A percentile compares a stretch with the other conserved stretches of the same genome.
Evolutionary conservation across 1,140 invertebrate species (phyloP).

Genomic region (Tetraneura akinire): DNA sequence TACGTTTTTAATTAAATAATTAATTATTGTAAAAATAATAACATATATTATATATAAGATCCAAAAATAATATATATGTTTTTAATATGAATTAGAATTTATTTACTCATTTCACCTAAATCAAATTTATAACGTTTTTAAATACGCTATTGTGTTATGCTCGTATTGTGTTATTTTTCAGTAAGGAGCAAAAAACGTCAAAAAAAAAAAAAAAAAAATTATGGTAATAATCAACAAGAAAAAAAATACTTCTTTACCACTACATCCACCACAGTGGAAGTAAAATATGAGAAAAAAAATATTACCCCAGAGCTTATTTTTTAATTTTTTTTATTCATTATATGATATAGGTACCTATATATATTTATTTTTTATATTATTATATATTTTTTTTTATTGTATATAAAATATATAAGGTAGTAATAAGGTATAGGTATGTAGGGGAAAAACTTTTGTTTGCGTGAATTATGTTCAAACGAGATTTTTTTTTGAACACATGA

Average conservation of each 20-base stretch:
- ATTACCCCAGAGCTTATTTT: conserved; percentile 27
- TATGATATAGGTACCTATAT: too few species aligned
- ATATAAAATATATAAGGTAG: too few species aligned
- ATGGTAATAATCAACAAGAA: conserved; percentile 17
- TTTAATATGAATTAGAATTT: too few species aligned
- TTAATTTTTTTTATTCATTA: conserved; percentile 12
- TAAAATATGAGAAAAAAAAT: neutral
- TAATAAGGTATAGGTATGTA: too few species aligned
- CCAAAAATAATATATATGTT: too few species aligned
- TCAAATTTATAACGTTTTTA: neutral
- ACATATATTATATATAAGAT: too few species aligned
- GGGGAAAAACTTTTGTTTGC: conserved; percentile 29
- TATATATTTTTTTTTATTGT: neutral
- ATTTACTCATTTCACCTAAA: too few species aligned
- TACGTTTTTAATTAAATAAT: too few species aligned
- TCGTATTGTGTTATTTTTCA: too few species aligned
- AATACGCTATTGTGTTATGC: neutral
- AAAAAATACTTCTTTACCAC: conserved; percentile 4
- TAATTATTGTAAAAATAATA: too few species aligned
- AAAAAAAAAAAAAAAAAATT: conserved; percentile 9
- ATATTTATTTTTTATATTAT: too few species aligned
- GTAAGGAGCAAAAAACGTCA: neutral
- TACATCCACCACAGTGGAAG: neutral
- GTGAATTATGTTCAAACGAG: conserved; percentile 31
- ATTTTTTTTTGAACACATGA: conserved; percentile 29